Conservation (phyloP, 2,888 invertebrate species). For the Oxytorus armatus region DNA sequence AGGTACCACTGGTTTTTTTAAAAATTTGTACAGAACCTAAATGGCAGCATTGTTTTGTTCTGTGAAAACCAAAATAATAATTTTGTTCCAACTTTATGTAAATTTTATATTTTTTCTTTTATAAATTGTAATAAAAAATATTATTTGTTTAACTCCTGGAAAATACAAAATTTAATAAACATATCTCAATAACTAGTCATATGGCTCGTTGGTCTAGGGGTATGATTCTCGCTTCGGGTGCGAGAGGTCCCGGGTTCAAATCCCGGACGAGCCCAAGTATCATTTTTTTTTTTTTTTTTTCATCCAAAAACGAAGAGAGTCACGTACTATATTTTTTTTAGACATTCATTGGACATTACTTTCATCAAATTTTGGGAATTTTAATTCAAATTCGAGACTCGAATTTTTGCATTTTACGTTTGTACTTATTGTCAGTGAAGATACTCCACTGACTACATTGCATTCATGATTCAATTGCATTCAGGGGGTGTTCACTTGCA, state of each 20-base stretch:
- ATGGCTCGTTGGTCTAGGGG: conserved; percentile 85
- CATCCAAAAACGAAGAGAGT: neutral
- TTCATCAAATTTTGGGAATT: neutral
- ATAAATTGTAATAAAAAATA: neutral
- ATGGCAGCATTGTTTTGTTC: neutral
- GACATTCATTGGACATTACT: neutral
- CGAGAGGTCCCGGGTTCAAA: conserved; percentile 87
- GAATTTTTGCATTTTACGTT: conserved; percentile 8
- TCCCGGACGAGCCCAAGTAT: conserved; percentile 85
- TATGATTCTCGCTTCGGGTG: conserved; percentile 86
- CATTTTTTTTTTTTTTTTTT: conserved; percentile 58
- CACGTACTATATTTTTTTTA: neutral
- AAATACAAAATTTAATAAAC: neutral
- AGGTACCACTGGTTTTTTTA: neutral
- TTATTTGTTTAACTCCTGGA: neutral
- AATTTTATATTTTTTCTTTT: neutral
- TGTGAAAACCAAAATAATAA: neutral
- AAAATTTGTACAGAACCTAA: neutral
- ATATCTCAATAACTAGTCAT: neutral
- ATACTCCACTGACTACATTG: too few relatives aligned
- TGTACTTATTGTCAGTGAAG: neutral
- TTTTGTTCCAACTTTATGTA: neutral
- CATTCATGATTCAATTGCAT: too few relatives aligned
- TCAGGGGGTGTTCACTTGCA: too few relatives aligned
- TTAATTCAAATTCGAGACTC: neutral